Conservation (phyloP, 1,140 invertebrate species). For the Ceratosolen solmsi region DNA sequence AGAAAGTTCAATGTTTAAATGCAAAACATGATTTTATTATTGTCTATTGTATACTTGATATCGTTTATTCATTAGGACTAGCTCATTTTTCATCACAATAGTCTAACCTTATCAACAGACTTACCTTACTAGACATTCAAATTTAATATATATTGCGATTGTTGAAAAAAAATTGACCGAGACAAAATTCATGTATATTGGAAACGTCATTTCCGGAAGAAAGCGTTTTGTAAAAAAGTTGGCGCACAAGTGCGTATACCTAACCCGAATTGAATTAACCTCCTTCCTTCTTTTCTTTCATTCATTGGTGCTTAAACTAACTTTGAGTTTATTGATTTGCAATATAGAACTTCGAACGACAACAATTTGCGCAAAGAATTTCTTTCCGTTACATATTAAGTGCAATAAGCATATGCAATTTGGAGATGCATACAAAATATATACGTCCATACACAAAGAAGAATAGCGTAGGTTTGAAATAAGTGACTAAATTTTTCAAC, state of each 20-base stretch:
- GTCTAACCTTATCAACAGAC: too few relatives aligned
- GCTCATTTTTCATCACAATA: neutral
- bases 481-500: too few relatives aligned
- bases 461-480: too few relatives aligned
- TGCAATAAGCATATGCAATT: too few relatives aligned
- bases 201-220: conserved; percentile 55
- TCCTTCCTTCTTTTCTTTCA: conserved; percentile 60
- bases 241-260: neutral
- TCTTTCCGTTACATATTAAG: too few relatives aligned
- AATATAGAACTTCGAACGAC: neutral
- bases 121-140: neutral
- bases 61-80: neutral
- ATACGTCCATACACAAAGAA: too few relatives aligned
- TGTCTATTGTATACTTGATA: neutral
- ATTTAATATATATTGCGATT: neutral
- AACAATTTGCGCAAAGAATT: neutral
- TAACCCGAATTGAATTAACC: conserved; percentile 63
- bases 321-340: neutral
- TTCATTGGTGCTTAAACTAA: neutral
- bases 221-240: too few relatives aligned
- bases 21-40: neutral
- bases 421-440: too few relatives aligned
- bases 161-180: neutral
- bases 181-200: neutral
- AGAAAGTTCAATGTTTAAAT: neutral